Evolutionary conservation across 2,113 vertebrate genomes (phyloP).

Genomic region (Nycticorax nycticorax): DNA sequence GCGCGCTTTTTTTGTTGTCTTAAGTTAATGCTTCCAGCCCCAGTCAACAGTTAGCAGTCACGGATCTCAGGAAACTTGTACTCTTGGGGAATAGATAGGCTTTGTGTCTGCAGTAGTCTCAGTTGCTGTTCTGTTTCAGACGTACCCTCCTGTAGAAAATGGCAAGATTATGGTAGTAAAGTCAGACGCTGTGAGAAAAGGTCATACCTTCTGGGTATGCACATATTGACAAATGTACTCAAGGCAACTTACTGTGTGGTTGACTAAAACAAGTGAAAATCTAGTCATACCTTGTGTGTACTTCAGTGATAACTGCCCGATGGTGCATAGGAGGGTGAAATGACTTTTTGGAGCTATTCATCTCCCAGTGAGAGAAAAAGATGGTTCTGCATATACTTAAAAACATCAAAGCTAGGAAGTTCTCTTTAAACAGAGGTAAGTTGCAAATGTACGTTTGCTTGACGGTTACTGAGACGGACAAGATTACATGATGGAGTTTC

Average conservation of each 20-base stretch:
- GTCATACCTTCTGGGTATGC: not conserved
- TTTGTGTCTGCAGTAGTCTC: not conserved
- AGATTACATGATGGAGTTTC: not conserved
- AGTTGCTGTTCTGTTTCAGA: not conserved
- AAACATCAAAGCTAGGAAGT: not conserved
- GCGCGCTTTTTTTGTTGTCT: not conserved
- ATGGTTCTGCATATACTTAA: not conserved
- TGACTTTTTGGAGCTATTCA: not conserved
- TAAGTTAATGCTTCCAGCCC: not conserved
- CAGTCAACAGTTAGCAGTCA: not conserved
- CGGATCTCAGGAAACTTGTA: not conserved
- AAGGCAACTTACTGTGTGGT: not conserved
- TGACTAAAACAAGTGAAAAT: conserved; percentile 2
- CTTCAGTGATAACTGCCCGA: not conserved
- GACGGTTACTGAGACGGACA: not conserved
- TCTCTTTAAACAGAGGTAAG: not conserved
- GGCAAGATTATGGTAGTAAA: not conserved
- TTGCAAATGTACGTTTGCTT: not conserved
- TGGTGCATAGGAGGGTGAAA: not conserved
- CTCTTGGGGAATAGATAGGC: not conserved
- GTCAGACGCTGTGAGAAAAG: not conserved
- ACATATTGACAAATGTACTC: not conserved
- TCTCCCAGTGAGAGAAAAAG: not conserved
- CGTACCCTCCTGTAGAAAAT: not conserved
- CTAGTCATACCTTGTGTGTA: not conserved